phyloP scores from a whole-genome alignment of 2,888 invertebrate genomes.

The Noctua pronuba region DNA sequence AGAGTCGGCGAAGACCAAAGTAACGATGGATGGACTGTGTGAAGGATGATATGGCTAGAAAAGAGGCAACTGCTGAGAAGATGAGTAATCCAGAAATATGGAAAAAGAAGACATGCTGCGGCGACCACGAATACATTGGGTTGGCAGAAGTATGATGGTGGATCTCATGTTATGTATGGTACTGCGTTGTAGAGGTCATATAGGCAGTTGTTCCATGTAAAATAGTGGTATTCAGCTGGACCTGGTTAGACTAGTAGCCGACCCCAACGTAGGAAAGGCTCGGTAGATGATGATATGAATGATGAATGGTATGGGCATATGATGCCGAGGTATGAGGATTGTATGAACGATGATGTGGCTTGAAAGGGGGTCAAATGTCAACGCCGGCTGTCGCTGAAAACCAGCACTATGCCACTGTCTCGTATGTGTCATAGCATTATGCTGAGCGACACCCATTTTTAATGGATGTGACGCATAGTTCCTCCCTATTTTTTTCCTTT shows the following conservation, averaged over 20 bases:
- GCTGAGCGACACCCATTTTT: neutral
- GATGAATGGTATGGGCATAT: neutral
- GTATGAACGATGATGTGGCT: neutral
- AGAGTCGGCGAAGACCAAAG: neutral
- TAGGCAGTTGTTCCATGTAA: neutral
- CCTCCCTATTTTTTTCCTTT: neutral
- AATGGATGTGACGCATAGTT: neutral
- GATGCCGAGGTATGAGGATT: neutral
- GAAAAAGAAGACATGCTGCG: neutral
- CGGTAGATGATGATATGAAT: neutral
- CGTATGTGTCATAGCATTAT: neutral
- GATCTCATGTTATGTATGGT: neutral
- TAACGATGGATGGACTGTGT: neutral
- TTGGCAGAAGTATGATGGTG: neutral
- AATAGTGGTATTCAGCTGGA: neutral
- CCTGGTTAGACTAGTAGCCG: neutral
- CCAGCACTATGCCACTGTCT: neutral
- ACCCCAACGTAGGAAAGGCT: neutral
- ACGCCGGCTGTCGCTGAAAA: neutral
- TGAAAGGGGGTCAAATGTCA: neutral
- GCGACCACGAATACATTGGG: neutral
- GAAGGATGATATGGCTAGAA: neutral
- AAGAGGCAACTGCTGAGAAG: neutral
- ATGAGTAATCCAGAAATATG: neutral
- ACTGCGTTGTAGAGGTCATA: neutral